Evolutionary conservation across 2,888 invertebrate species (phyloP).

Genomic region (Cynaeus angustus): DNA sequence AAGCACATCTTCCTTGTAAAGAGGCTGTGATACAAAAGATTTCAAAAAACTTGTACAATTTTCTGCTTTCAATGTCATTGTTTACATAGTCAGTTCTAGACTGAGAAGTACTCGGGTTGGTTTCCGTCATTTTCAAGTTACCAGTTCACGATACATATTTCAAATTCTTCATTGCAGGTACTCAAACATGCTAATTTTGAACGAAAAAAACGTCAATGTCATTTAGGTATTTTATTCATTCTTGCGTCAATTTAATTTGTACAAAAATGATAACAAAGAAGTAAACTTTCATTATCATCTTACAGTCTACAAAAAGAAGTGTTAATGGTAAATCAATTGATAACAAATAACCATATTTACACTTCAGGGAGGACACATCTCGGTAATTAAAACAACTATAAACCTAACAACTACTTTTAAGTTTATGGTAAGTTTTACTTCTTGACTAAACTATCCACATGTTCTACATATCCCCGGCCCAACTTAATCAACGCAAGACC

Average conservation of each 20-base stretch:
- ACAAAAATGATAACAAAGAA: slow-evolving; percentile 27
- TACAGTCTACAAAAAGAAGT: slow-evolving; percentile 9
- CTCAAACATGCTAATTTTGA: slow-evolving; percentile 12
- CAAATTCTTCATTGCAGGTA: slow-evolving; percentile 23
- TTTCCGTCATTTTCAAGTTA: no score
- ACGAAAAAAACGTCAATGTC: slow-evolving; percentile 16
- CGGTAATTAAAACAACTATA: slow-evolving; percentile 24
- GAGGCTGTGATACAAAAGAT: slow-evolving; percentile 59
- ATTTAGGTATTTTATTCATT: slow-evolving; percentile 3
- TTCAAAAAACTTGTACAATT: slow-evolving; percentile 24
- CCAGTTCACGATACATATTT: no score
- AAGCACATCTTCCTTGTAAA: slow-evolving; percentile 66
- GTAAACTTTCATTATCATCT: slow-evolving; percentile 8
- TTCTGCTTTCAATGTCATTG: slow-evolving; percentile 13
- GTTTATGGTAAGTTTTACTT: slow-evolving; percentile 41
- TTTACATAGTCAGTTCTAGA: slow-evolving; percentile 5
- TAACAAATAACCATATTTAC: slow-evolving; percentile 8
- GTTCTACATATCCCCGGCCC: slow-evolving; percentile 66
- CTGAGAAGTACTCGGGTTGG: no score
- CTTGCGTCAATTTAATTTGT: slow-evolving; percentile 10
- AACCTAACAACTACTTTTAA: slow-evolving; percentile 25
- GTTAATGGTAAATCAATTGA: slow-evolving; percentile 3
- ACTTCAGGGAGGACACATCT: slow-evolving; percentile 8
- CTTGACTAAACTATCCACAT: slow-evolving; percentile 65
- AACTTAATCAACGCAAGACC: slow-evolving; percentile 77